Evolutionary conservation across 2,113 vertebrate genomes (phyloP).

Genomic region (Phrynocephalus versicolor): DNA sequence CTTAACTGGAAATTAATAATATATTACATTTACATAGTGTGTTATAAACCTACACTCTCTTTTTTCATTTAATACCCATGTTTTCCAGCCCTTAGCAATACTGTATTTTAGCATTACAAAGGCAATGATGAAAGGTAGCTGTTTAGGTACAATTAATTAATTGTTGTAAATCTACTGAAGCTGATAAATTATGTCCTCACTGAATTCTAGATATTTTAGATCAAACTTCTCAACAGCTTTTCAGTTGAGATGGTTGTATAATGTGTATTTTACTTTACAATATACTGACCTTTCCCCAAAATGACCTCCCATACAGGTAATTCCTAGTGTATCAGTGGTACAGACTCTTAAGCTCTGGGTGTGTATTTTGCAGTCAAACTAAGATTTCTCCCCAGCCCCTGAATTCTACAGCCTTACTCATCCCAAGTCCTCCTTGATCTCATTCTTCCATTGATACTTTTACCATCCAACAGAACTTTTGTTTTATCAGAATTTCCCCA

Average conservation of each 20-base stretch:
- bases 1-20: conserved; percentile 39
- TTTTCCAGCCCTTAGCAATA: conserved; percentile 1
- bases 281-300: background rate
- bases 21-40: conserved; percentile 5
- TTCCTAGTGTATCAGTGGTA: background rate
- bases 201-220: background rate
- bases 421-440: background rate
- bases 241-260: background rate
- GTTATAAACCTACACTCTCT: background rate
- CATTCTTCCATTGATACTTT: background rate
- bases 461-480: background rate
- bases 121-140: background rate
- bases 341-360: too few relatives aligned
- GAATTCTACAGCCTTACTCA: background rate
- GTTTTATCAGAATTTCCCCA: background rate
- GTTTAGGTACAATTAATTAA: background rate
- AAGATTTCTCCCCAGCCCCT: background rate
- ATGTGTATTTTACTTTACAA: background rate
- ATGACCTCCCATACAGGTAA: background rate
- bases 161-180: background rate
- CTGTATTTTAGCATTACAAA: conserved; percentile 12
- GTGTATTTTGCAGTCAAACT: background rate
- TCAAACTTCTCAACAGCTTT: background rate
- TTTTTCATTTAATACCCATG: background rate
- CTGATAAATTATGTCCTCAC: background rate